phyloP scores from a whole-genome alignment of 2,888 invertebrate species.

The Netelia fuscicornis region DNA sequence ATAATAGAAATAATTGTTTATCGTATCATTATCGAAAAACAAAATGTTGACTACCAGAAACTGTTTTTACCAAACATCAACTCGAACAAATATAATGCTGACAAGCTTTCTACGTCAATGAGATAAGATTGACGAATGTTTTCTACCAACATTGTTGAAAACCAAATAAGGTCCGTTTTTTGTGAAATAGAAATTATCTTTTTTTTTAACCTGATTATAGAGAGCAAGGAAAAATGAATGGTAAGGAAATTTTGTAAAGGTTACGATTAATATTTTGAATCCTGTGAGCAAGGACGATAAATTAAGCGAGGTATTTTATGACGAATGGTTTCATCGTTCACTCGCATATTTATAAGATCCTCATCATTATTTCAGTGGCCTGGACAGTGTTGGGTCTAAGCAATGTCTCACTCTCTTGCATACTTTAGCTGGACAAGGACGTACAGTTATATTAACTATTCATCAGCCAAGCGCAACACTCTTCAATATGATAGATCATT shows the following conservation, averaged over 20 bases:
- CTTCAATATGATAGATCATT: constrained; percentile 95
- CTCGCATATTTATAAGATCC: neutral
- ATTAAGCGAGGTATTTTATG: neutral
- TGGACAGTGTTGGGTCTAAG: constrained; percentile 93
- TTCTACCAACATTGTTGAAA: no score
- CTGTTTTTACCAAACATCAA: no score
- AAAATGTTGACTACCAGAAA: neutral
- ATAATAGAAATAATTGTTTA: no score
- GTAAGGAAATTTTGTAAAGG: no score
- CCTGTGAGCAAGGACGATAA: no score
- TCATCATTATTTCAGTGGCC: constrained; percentile 86
- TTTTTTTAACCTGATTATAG: neutral
- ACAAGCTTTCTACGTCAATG: no score
- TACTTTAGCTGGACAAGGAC: constrained; percentile 92
- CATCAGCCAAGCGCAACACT: constrained; percentile 96
- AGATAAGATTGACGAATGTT: no score
- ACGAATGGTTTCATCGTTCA: neutral
- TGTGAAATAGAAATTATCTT: neutral
- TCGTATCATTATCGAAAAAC: neutral
- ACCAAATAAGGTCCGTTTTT: no score
- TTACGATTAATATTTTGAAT: no score
- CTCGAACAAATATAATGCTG: no score
- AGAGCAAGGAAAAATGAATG: no score
- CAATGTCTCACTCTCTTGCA: constrained; percentile 93
- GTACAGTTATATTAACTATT: constrained; percentile 95